Evolutionary conservation across 1,140 invertebrate species (phyloP), one percentile per base, ranked within the genome.

Genomic region (Caerostris extrusa): DNA sequence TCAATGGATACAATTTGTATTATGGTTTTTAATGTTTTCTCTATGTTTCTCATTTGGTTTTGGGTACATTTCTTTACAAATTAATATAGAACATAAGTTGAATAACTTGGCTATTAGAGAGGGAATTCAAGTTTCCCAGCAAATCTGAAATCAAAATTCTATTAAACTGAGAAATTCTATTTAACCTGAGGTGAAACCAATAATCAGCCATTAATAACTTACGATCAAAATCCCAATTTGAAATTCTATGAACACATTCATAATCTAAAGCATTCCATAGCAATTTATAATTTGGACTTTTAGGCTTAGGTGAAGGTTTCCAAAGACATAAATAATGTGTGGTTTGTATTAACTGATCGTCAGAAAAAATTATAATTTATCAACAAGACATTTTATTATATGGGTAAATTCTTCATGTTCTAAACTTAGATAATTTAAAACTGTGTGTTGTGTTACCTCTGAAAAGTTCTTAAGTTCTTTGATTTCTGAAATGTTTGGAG

Each of bases 21-120:
- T 2, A 90, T 0, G 8, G 17, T 5, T 55, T 34, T 1, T 12
- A 94, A 34, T 34, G 34, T 34, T 34, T 34, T 2, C 34, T 91
- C 82, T 53, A 94, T n/a, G 53, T 14, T 3, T 60, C 3, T 5
- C 58, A 67, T 58, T 17, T 34, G 14, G 58, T n/a, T 17, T 5
- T 17, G 56, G 56, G 57, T 14, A 90, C 56, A 14, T 85, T 64
- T 61, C 93, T 85, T 14, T 94, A 88, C 14, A 94, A 61, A 83
- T 94, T 94, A 2, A 94, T 64, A 19, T 19, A 87, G 64, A 94
- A 94, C 93, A 94, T 91, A 17, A 94, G 81, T 19, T 94, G 93
- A 6, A 94, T 82, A 53, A 94, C 55, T 8, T 94, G 53, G 14
- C 7, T 34, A 53, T 89, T 17, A 14, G 88, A 83, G 5, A 94